Percentiles rank a stretch among this genome's conserved stretches.
Evolutionary conservation across 2,888 invertebrate species (phyloP).

Genomic region (Synanthedon myopaeformis): DNA sequence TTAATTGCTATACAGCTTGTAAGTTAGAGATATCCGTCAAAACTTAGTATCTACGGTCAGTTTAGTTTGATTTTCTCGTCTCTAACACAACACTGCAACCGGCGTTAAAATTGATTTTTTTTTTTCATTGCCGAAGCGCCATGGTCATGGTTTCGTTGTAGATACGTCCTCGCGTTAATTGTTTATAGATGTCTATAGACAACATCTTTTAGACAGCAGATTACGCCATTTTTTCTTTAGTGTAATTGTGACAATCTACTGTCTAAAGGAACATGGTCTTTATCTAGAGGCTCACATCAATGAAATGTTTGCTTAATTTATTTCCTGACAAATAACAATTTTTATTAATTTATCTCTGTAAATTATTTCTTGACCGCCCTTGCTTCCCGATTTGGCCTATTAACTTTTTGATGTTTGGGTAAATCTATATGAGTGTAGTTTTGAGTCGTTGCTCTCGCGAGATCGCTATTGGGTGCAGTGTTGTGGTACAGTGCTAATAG

Average conservation of each 20-base stretch:
- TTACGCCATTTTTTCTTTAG: too few relatives aligned
- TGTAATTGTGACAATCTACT: too few relatives aligned
- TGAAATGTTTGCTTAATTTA: conserved; percentile 11
- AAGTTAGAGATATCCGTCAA: conserved; percentile 45
- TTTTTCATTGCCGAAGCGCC: conserved; percentile 19
- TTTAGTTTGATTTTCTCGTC: conserved; percentile 9
- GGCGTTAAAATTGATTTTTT: conserved; percentile 23
- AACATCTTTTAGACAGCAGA: too few relatives aligned
- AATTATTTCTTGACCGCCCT: too few relatives aligned
- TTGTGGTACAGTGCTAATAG: conserved; percentile 34
- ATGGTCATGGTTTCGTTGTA: conserved; percentile 46
- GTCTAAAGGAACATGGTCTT: neutral
- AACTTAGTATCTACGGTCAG: neutral
- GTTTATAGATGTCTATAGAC: too few relatives aligned
- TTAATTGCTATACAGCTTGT: conserved; percentile 98
- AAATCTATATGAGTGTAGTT: conserved; percentile 5
- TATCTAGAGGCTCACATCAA: conserved; percentile 1
- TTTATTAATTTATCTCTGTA: too few relatives aligned
- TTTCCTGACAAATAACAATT: too few relatives aligned
- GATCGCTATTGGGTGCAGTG: conserved; percentile 44
- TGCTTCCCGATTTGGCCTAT: too few relatives aligned
- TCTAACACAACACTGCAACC: conserved; percentile 52
- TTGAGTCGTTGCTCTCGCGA: conserved; percentile 55
- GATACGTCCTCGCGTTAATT: conserved; percentile 6
- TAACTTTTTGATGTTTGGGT: too few relatives aligned